phyloP scores from a whole-genome alignment of 2,797 vertebrate species.

The Enoplosus armatus region DNA sequence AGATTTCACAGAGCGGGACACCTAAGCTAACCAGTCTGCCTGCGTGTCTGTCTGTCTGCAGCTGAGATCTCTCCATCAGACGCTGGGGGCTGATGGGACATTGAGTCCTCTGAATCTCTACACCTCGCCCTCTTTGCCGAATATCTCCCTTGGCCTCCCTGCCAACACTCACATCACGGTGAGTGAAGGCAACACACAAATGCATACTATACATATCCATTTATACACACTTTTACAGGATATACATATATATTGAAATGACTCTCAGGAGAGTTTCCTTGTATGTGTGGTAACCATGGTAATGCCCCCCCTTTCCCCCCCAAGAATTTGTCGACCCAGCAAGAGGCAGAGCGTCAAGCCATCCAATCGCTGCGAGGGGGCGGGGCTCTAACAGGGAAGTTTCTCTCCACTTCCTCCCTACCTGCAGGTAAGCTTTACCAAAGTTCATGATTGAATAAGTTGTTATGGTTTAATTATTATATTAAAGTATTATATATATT shows the following conservation, averaged over 20 bases:
- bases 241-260: too few species aligned
- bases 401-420: slow-evolving; percentile 93
- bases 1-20: background rate
- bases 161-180: slow-evolving; percentile 93
- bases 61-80: slow-evolving; percentile 92
- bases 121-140: slow-evolving; percentile 96
- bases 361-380: slow-evolving; percentile 91
- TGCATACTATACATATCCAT: background rate
- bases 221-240: too few species aligned
- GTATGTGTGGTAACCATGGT: slow-evolving; percentile 9
- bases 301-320: slow-evolving; percentile 68
- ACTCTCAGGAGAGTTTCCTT: background rate
- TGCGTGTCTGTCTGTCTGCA: slow-evolving; percentile 67
- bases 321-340: slow-evolving; percentile 90
- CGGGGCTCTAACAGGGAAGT: slow-evolving; percentile 91
- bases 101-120: slow-evolving; percentile 93
- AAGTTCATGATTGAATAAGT: too few species aligned
- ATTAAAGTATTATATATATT: background rate
- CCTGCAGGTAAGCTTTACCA: slow-evolving; percentile 78
- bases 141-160: slow-evolving; percentile 96
- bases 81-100: slow-evolving; percentile 90
- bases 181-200: slow-evolving; percentile 63
- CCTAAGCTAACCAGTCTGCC: background rate
- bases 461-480: background rate
- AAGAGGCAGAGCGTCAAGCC: slow-evolving; percentile 91